Percentiles rank a stretch among this genome's conserved stretches.
Conservation (phyloP, 2,888 invertebrate species). For the Nemotelus nigrinus region DNA sequence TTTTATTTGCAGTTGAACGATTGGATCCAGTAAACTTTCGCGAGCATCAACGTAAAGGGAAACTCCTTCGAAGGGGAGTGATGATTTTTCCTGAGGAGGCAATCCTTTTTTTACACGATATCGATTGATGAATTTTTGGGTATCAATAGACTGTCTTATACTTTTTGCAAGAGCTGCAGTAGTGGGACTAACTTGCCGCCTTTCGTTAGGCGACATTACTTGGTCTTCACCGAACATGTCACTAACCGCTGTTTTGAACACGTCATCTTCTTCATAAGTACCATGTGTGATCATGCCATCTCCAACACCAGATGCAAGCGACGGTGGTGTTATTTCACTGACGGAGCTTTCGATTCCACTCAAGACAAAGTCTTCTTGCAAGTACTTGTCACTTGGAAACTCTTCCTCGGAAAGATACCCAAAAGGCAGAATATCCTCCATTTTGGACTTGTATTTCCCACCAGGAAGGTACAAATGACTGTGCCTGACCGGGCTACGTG, state of each 20-base stretch:
- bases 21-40: not conserved
- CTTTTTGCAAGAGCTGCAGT: slow-evolving; percentile 5
- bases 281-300: not conserved
- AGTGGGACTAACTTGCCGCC: slow-evolving; percentile 9
- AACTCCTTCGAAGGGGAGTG: not conserved
- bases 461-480: slow-evolving; percentile 15
- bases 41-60: slow-evolving; percentile 7
- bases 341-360: slow-evolving; percentile 21
- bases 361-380: slow-evolving; percentile 2
- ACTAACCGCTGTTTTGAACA: not conserved
- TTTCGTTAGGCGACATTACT: not conserved
- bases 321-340: slow-evolving; percentile 9
- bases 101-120: slow-evolving; percentile 26
- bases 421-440: slow-evolving; percentile 30
- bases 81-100: not conserved
- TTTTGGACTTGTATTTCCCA: not conserved
- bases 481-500: not conserved
- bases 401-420: slow-evolving; percentile 19
- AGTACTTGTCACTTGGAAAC: slow-evolving; percentile 15
- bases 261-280: too few relatives aligned
- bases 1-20: not conserved
- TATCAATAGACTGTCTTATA: not conserved
- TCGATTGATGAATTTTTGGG: not conserved
- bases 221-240: slow-evolving; percentile 25
- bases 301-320: slow-evolving; percentile 1